Conservation (phyloP, 2,797 vertebrate genomes). For the Takifugu rubripes region DNA sequence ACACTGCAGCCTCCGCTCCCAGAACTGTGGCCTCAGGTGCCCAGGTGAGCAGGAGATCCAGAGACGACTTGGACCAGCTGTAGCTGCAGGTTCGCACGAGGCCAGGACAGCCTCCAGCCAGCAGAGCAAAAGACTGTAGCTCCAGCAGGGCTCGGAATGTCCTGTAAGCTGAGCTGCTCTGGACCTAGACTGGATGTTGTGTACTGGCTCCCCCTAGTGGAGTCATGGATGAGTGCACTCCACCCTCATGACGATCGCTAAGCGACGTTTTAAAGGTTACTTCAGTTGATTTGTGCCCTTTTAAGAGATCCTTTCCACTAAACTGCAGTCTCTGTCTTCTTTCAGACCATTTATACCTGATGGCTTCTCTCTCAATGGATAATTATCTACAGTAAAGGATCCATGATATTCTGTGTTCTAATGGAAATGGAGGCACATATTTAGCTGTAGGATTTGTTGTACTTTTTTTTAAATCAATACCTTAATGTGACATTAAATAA, state of each 20-base stretch:
- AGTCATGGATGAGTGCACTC: conserved; percentile 13
- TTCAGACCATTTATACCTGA: background rate
- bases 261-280: background rate
- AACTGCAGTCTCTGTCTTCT: background rate
- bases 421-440: background rate
- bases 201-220: conserved; percentile 59
- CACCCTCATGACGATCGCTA: background rate
- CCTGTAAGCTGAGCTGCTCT: conserved; percentile 21
- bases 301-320: conserved; percentile 1
- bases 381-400: background rate
- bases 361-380: background rate
- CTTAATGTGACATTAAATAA: conserved; percentile 13
- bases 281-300: conserved; percentile 2
- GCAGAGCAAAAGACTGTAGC: conserved; percentile 3
- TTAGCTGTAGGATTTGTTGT: background rate
- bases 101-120: conserved; percentile 7
- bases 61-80: conserved; percentile 58
- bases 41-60: conserved; percentile 23
- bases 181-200: conserved; percentile 19
- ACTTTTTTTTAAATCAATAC: conserved; percentile 1
- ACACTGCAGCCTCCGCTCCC: conserved; percentile 33
- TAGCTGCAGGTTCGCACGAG: conserved; percentile 37
- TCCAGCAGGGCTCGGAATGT: conserved; percentile 9
- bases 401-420: background rate
- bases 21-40: conserved; percentile 46